phyloP scores from a whole-genome alignment of 2,888 invertebrate genomes.

The Lasioglossum figueresi region DNA sequence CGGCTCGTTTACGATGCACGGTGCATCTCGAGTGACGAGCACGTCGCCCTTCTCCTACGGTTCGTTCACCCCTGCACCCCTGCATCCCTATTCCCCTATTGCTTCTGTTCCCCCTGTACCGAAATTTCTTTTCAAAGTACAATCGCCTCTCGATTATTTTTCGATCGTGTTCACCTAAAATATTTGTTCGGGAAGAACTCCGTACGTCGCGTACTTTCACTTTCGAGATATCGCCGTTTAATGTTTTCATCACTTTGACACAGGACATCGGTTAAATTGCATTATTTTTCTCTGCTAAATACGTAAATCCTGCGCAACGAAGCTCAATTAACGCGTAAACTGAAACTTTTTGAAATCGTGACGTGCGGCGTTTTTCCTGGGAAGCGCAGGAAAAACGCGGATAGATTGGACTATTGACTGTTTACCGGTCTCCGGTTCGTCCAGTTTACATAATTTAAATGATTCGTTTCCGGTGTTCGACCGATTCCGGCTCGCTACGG shows the following conservation, averaged over 20 bases:
- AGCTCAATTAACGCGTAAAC: neutral
- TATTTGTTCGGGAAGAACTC: neutral
- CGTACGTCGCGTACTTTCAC: too few relatives aligned
- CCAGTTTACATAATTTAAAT: neutral
- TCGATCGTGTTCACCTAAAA: neutral
- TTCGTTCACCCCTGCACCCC: constrained; percentile 75
- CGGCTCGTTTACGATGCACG: constrained; percentile 80
- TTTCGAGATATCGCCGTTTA: too few relatives aligned
- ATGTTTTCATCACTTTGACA: too few relatives aligned
- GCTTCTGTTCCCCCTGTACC: constrained; percentile 72
- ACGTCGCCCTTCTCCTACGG: constrained; percentile 72
- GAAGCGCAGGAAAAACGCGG: neutral
- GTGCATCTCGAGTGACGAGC: constrained; percentile 76
- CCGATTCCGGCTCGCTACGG: neutral
- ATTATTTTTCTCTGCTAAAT: too few relatives aligned
- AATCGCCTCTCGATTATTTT: constrained; percentile 23
- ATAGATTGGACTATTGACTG: neutral
- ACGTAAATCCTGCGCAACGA: too few relatives aligned
- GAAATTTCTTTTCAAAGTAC: constrained; percentile 70
- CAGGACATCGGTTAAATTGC: too few relatives aligned
- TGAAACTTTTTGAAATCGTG: too few relatives aligned
- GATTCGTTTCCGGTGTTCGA: neutral
- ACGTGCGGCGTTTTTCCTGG: too few relatives aligned
- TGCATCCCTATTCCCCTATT: neutral
- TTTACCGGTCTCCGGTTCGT: neutral